These are phyloP conservation scores for Meteorus cinctellus DNA, from an alignment of 2,888 invertebrate genomes.

Conservation along the genomic window DNA sequence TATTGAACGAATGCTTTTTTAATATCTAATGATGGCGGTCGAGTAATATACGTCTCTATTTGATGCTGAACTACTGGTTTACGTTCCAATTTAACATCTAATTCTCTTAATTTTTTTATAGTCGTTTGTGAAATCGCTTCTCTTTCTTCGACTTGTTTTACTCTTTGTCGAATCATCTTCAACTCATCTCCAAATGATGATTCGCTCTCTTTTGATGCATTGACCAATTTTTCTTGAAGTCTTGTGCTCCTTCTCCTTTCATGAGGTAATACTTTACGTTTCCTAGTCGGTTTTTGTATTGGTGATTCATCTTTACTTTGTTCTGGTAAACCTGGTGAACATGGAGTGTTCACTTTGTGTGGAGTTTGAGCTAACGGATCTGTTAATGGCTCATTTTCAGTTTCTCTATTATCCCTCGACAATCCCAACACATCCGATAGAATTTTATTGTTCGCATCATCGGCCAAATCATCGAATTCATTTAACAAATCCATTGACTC, in stretches of 20 bases:
- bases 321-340: neutral
- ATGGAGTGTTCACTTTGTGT: neutral
- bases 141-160: neutral
- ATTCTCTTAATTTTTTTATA: neutral
- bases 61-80: constrained; percentile 30
- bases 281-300: neutral
- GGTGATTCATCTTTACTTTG: neutral
- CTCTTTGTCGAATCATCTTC: neutral
- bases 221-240: neutral
- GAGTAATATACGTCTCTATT: constrained; percentile 12
- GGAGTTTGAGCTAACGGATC: neutral
- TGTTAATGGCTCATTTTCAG: neutral
- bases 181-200: neutral
- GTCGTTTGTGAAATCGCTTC: neutral
- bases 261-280: neutral
- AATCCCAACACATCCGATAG: constrained; percentile 5
- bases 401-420: neutral
- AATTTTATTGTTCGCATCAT: neutral
- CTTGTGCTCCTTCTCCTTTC: constrained; percentile 4
- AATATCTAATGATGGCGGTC: neutral
- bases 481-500: constrained; percentile 13
- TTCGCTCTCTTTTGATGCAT: neutral
- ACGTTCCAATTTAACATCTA: constrained; percentile 25
- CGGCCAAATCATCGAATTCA: constrained; percentile 13
- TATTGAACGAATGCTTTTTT: constrained; percentile 21